These are phyloP conservation scores for Nyctalus aviator DNA, from an alignment of 2,797 vertebrate species.

Conservation along the genomic window DNA sequence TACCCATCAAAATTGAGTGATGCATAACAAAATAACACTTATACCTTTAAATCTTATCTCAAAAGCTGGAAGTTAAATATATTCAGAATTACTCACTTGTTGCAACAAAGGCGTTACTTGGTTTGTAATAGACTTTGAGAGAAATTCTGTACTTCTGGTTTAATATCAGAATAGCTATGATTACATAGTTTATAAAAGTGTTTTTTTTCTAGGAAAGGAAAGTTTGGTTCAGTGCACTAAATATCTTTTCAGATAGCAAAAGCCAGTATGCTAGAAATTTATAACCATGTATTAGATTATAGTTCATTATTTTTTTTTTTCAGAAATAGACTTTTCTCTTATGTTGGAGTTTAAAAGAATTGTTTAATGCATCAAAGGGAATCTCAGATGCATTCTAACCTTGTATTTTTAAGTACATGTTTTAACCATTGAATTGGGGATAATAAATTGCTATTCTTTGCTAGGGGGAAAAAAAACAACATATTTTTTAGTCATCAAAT, in stretches of 20 bases:
- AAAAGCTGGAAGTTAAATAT: conserved; percentile 66
- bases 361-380: neutral
- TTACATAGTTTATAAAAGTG: neutral
- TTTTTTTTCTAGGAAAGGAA: conserved; percentile 47
- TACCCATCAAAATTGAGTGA: conserved; percentile 91
- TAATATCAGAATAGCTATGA: conserved; percentile 4
- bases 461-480: neutral
- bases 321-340: conserved; percentile 54
- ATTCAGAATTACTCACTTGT: conserved; percentile 79
- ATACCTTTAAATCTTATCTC: conserved; percentile 86
- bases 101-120: conserved; percentile 38
- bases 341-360: conserved; percentile 63
- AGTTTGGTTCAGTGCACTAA: conserved; percentile 13
- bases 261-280: neutral
- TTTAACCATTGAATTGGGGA: conserved; percentile 52
- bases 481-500: conserved; percentile 61
- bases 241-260: conserved; percentile 23
- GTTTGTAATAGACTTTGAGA: conserved; percentile 38
- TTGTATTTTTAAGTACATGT: conserved; percentile 49
- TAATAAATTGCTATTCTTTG: conserved; percentile 57
- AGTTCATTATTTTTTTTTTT: conserved; percentile 47
- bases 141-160: conserved; percentile 11
- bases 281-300: conserved; percentile 20
- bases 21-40: conserved; percentile 89
- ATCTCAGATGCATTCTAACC: conserved; percentile 8